Conservation (phyloP, 2,888 invertebrate species). For the Slavum lentiscoides region DNA sequence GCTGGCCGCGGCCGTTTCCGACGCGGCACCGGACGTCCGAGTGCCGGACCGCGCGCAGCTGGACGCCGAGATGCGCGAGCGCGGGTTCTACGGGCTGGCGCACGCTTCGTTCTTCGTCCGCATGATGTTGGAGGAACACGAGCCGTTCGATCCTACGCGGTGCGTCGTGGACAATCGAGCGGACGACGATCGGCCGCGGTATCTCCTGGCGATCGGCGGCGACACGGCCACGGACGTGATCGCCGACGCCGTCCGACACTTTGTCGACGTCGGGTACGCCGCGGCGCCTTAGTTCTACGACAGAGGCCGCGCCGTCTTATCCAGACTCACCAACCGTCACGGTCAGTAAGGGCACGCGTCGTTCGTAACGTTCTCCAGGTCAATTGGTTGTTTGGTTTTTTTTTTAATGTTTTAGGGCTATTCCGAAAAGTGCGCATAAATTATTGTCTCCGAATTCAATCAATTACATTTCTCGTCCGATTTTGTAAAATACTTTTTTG, state of each 20-base stretch:
- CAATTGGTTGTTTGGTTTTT: no score
- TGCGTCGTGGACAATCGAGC: no score
- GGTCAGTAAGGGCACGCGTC: no score
- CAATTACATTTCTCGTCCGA: no score
- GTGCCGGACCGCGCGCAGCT: conserved; percentile 18
- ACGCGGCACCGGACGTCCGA: not conserved
- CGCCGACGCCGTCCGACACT: conserved; percentile 11
- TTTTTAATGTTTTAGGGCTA: no score
- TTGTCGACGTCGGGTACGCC: not conserved
- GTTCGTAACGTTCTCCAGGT: no score
- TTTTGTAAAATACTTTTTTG: no score
- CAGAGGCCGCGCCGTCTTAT: no score
- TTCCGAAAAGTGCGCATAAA: no score
- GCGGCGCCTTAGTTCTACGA: no score
- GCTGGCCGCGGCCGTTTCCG: conserved; percentile 59
- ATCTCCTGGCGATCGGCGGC: not conserved
- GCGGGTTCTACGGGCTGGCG: conserved; percentile 2
- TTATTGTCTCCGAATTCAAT: no score
- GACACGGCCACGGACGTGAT: conserved; percentile 1
- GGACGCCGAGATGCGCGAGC: conserved; percentile 23
- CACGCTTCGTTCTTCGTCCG: conserved; percentile 25
- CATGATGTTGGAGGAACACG: not conserved
- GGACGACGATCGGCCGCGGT: not conserved
- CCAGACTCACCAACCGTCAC: no score
- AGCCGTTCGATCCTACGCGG: accelerated